Evolutionary conservation across 1,140 invertebrate genomes (phyloP).

Genomic region (Ostrea edulis): DNA sequence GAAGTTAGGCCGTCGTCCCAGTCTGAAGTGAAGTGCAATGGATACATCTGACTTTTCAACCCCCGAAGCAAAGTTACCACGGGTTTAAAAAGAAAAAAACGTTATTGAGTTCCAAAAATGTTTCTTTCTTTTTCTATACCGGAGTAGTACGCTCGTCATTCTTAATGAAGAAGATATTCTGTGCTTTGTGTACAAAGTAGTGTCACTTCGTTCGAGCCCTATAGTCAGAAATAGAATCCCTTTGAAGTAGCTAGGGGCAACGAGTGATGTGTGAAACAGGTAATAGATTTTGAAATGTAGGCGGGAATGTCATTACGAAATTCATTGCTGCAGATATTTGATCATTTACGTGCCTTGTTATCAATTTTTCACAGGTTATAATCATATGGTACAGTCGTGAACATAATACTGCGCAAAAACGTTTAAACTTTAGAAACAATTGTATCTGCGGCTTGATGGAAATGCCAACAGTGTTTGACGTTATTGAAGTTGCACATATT

Average conservation of each 20-base stretch:
- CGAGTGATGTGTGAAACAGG: not conserved
- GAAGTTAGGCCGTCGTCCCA: not conserved
- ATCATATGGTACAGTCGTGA: too few relatives aligned
- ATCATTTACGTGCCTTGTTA: not conserved
- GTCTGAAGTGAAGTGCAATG: not conserved
- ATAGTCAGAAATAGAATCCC: not conserved
- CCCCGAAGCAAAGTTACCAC: not conserved
- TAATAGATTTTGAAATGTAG: slow-evolving; percentile 23
- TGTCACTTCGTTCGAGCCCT: not conserved
- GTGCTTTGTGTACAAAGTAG: not conserved
- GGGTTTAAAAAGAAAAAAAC: not conserved
- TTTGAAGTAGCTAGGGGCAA: not conserved
- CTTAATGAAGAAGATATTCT: not conserved
- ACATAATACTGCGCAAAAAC: too few relatives aligned
- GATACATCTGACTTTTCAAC: slow-evolving; percentile 19
- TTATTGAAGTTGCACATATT: too few relatives aligned
- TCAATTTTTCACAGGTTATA: slow-evolving; percentile 12
- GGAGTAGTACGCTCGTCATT: not conserved
- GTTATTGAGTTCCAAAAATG: not conserved
- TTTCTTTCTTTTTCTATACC: not conserved
- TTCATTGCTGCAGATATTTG: not conserved
- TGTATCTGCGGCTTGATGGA: too few relatives aligned
- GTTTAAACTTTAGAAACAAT: too few relatives aligned
- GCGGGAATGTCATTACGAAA: not conserved
- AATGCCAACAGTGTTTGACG: too few relatives aligned